Evolutionary conservation across 1,140 invertebrate species (phyloP), one percentile per base, ranked within the genome.

Genomic region (Zaprionus ghesquierei): DNA sequence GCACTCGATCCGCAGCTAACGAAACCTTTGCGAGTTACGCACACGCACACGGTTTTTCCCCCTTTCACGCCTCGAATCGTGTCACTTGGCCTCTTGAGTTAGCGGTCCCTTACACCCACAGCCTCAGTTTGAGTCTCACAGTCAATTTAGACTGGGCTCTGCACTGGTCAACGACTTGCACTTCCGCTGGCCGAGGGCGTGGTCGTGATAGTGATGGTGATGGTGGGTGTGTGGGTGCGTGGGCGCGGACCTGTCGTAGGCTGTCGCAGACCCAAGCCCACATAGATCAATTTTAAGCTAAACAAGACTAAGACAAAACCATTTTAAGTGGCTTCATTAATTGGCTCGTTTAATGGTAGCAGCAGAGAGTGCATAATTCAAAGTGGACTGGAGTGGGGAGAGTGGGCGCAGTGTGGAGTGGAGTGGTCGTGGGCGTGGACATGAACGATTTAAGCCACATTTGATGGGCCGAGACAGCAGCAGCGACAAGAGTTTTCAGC

Each of bases 241-340:
- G 51, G 15, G 27, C 31, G 53, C 35, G 29, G 53, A 29, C 27
- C 25, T 27, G 25, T 27, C 25, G 25, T 27, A 27, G 25, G 6
- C 35, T 41, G 35, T 15, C 6, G 6, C 41, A 62, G n/a, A n/a
- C 44, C 5, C 20, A 46, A 23, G 12, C 44, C 27, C 59, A 50
- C 56, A 59, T 10, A 31, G 27, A 46, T 60, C n/a, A 41, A 33
- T 33, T 33, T 33, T 12, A 33, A 33, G 31, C 13, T 41, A 9
- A 60, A 55, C 53, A 12, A 18, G 41, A 61, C n/a, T 41, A 15
- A 15, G 35, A 25, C 59, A 55, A 65, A 65, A 65, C 51, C 54
- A 31, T 33, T 55, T 65, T 65, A 65, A 56, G 46, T 31, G 18
- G 6, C 10, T 33, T 56, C 33, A 49, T 66, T 66, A 55, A 62